Evolutionary conservation across 64 coral and sea anemone species (phyloP), one percentile per base, ranked within the genome.

Genomic region (Porites lutea): DNA sequence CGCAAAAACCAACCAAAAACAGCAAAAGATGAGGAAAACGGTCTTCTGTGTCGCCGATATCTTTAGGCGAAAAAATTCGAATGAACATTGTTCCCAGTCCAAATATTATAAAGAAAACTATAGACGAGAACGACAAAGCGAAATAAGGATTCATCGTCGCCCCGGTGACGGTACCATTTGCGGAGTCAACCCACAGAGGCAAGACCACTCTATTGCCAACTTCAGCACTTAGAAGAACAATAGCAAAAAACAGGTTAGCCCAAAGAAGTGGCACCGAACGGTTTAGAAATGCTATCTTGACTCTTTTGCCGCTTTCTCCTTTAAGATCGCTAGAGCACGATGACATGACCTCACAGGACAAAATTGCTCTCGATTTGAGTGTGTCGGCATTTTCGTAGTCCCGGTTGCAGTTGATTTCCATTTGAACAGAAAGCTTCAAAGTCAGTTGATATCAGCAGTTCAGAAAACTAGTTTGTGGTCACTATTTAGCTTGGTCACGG

Each of bases 71-170:
- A 93, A 88, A 90, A 8, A 93, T 19, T 76, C 68, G 83, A 18
- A 95, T 74, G 10, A 93, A 67, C 14, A 91, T 22, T 8, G 89
- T 69, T 0, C 75, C 74, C 57, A 93, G 52, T 58, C 96, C 96
- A 88, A 95, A 98, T 47, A 95, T 95, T 52, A 98, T 75, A 2
- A 98, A 87, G 70, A 95, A 98, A 20, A 82, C 93, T 27, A 91
- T 46, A 47, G 90, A 90, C 3, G 93, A 87, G n/a, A 98, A 98
- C 4, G 90, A 90, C 27, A 93, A 69, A 4, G 95, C 96, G 18
- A 98, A 98, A 74, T 95, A 98, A 43, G 82, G 75, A 54, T 98
- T 93, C 22, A 98, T 45, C 8, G 62, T 68, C 21, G 67, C 15
- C 2, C 51, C 61, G 2, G 64, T 71, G 65, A 11, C 12, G 62